Evolutionary conservation across 2,888 invertebrate genomes (phyloP).

Genomic region (Dichetophora obliterata): DNA sequence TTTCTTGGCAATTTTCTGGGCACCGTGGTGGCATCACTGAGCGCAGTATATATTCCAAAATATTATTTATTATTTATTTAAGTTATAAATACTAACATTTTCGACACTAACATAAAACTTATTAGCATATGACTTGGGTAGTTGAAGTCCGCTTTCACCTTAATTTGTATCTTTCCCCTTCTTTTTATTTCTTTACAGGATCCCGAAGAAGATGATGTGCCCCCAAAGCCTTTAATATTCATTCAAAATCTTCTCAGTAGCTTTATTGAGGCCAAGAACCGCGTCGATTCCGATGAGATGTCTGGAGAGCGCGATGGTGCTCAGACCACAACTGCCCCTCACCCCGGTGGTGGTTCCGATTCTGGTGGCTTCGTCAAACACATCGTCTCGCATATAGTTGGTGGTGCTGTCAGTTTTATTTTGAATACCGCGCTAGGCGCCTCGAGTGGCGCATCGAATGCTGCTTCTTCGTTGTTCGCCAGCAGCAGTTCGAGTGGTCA

Average conservation of each 20-base stretch:
- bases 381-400: conserved; percentile 64
- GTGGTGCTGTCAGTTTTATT: conserved; percentile 62
- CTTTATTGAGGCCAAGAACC: conserved; percentile 63
- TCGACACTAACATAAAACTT: conserved; percentile 39
- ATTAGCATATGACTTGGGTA: too few species aligned
- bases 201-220: conserved; percentile 67
- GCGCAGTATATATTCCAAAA: conserved; percentile 64
- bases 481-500: conserved; percentile 48
- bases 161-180: neutral
- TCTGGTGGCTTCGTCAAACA: conserved; percentile 66
- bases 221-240: conserved; percentile 64
- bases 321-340: neutral
- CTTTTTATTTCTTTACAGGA: conserved; percentile 57
- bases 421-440: conserved; percentile 66
- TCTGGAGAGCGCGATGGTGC: conserved; percentile 52
- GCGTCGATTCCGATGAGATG: conserved; percentile 52
- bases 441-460: conserved; percentile 66
- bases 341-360: conserved; percentile 56
- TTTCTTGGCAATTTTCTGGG: conserved; percentile 68
- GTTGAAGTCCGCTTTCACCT: neutral
- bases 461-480: conserved; percentile 56
- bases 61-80: conserved; percentile 21
- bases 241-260: conserved; percentile 61
- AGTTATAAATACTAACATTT: conserved; percentile 41
- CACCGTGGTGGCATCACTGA: conserved; percentile 66